These are phyloP conservation scores for Cephus nigrinus DNA, from an alignment of 2,888 invertebrate genomes.

Conservation along the genomic window DNA sequence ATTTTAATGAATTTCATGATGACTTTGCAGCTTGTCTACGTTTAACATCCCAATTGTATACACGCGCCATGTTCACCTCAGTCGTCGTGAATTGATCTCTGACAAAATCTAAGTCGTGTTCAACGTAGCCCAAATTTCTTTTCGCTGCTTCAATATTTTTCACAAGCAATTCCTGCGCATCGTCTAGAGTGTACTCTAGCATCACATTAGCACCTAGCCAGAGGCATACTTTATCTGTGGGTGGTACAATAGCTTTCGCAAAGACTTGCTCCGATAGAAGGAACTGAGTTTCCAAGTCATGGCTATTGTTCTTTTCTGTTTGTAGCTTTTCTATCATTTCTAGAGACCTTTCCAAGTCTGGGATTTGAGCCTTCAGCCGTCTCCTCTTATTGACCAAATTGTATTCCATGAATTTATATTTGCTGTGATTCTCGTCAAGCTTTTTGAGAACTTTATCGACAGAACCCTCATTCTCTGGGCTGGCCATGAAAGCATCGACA, in stretches of 20 bases:
- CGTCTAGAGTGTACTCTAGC: constrained; percentile 94
- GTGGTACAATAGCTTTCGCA: constrained; percentile 85
- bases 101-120: constrained; percentile 93
- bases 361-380: constrained; percentile 90
- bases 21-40: constrained; percentile 81
- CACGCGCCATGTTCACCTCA: constrained; percentile 98
- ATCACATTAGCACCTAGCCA: constrained; percentile 95
- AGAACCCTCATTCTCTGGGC: constrained; percentile 82
- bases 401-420: constrained; percentile 97
- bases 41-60: constrained; percentile 98
- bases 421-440: constrained; percentile 93
- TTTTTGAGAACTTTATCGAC: constrained; percentile 87
- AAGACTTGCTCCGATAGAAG: constrained; percentile 90
- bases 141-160: constrained; percentile 88
- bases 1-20: constrained; percentile 27
- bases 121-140: constrained; percentile 84
- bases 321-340: constrained; percentile 92
- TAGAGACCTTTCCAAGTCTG: constrained; percentile 91
- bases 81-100: constrained; percentile 98
- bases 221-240: constrained; percentile 87
- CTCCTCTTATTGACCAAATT: constrained; percentile 88
- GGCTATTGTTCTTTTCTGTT: constrained; percentile 75
- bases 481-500: constrained; percentile 92
- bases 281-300: constrained; percentile 87
- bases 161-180: constrained; percentile 85